Evolutionary conservation across 2,888 invertebrate species (phyloP), one percentile per base, ranked within the genome.

Genomic region (Andrena minutula): DNA sequence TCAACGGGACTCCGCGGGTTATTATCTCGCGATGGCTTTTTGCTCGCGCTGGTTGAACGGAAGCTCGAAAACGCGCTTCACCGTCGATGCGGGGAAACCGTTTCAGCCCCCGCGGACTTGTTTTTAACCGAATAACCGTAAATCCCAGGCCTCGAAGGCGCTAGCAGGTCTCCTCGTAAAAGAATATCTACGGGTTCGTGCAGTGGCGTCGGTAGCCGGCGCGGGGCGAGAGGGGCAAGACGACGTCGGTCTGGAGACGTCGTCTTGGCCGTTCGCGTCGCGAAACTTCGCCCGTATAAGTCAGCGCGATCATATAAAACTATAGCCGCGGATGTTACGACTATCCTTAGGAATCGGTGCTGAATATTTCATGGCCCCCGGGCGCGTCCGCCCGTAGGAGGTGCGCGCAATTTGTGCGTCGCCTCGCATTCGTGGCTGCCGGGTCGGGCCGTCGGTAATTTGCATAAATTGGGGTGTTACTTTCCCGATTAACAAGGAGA

Each of bases 381-480:
- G 79, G 73, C 75, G 81, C 41, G 41, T 41, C 16, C 41, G 41
- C 74, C 79, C 28, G 83, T 61, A 61, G 82, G 75, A 79, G 79
- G 71, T 74, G 71, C 85, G 82, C 10, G 79, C 81, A 88, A 88
- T 88, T 88, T 87, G 86, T 75, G 89, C 87, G 89, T 88, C 84
- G 77, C 79, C 80, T 77, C 76, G 82, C 78, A 87, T 85, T 80
- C 74, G 84, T 79, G 81, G 75, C 78, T 69, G 81, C 58, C 77
- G 74, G 73, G 75, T 75, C 82, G 73, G 70, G 10, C 41, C 71
- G 64, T 75, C 76, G 76, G 75, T 84, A 87, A 88, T 88, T 86
- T 88, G 75, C 88, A 89, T 87, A 88, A 88, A 88, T 88, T 84
- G 87, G 87, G 71, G 76, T 82, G 88, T 84, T 88, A 83, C 86